Percentiles rank a stretch among this genome's conserved stretches.
These are phyloP conservation scores for Eulemur mongoz DNA, from an alignment of 2,797 vertebrate species.

Conservation along the genomic window DNA sequence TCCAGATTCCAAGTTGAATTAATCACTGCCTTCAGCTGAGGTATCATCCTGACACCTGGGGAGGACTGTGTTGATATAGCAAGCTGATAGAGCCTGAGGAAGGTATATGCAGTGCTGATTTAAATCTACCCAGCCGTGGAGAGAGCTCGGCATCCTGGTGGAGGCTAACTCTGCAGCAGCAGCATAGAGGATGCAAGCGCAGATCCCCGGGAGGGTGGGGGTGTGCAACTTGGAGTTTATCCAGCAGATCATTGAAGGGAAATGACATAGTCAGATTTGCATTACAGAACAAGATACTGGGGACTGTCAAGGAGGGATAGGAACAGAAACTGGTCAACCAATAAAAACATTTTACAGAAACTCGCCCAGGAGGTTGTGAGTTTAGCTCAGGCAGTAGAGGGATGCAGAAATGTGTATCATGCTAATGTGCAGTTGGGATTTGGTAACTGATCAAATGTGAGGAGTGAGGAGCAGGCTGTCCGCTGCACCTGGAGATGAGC, in stretches of 20 bases:
- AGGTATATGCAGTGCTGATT: not conserved
- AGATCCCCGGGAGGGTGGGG: no score
- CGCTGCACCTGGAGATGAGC: not conserved
- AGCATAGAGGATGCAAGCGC: not conserved
- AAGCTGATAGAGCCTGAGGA: not conserved
- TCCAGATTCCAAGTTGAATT: not conserved
- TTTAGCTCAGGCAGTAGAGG: not conserved
- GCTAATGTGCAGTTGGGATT: not conserved
- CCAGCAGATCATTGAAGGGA: not conserved
- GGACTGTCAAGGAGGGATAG: not conserved
- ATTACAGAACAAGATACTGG: not conserved
- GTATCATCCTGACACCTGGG: no score
- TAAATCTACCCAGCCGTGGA: not conserved
- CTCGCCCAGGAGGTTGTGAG: not conserved
- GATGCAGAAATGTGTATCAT: not conserved
- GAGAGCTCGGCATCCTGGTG: not conserved
- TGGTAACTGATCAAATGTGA: not conserved
- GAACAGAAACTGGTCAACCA: not conserved
- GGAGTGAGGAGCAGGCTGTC: not conserved
- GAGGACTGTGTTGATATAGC: not conserved
- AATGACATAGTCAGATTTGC: not conserved
- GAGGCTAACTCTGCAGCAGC: not conserved
- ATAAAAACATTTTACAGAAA: not conserved
- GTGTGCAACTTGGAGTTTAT: not conserved
- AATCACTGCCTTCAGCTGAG: not conserved